Percentiles rank a stretch among this genome's conserved stretches.
Conservation (phyloP, 2,113 vertebrate species). For the Clarias batrachus region DNA sequence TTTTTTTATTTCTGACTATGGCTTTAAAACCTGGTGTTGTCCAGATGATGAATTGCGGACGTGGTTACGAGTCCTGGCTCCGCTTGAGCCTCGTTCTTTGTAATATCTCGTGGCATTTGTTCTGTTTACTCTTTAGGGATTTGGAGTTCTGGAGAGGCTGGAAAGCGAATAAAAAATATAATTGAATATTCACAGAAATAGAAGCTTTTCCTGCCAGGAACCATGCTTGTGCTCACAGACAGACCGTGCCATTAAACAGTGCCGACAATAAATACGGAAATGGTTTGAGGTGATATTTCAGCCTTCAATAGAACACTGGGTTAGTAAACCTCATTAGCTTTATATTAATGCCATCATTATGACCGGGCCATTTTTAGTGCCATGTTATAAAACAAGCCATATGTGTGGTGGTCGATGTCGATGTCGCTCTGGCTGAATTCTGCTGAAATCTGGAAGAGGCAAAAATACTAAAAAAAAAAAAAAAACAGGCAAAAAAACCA, state of each 20-base stretch:
- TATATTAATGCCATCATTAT: neutral
- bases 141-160: neutral
- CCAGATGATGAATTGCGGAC: neutral
- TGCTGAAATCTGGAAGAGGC: neutral
- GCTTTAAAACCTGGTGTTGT: neutral
- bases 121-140: neutral
- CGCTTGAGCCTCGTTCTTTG: neutral
- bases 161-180: neutral
- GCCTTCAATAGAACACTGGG: neutral
- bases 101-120: neutral
- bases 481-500: neutral
- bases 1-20: neutral
- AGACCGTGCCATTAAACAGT: neutral
- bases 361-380: neutral
- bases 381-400: neutral
- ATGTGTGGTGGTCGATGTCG: neutral
- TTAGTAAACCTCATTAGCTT: slow-evolving; percentile 30
- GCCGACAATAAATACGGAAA: neutral
- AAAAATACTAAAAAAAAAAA: neutral
- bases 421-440: neutral
- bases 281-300: slow-evolving; percentile 14
- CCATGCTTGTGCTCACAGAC: neutral
- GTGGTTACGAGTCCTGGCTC: neutral
- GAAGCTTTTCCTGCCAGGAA: neutral
- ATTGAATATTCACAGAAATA: neutral